phyloP scores from a whole-genome alignment of 2,797 vertebrate species.

The Pipistrellus kuhlii region DNA sequence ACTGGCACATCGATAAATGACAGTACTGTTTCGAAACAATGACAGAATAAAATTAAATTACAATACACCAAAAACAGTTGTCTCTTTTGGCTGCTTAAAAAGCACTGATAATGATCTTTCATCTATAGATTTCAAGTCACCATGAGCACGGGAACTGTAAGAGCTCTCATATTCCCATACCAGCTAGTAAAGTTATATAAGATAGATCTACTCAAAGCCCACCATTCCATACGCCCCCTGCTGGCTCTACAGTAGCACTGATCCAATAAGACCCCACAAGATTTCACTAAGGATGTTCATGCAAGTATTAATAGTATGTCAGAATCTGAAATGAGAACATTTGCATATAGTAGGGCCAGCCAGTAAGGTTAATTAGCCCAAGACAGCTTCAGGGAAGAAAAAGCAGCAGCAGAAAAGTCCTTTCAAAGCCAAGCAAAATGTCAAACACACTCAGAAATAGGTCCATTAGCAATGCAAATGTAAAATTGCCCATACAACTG shows the following conservation, averaged over 20 bases:
- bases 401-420: constrained; percentile 68
- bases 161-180: background rate
- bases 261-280: background rate
- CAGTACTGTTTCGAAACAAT: background rate
- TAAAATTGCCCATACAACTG: constrained; percentile 5
- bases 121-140: constrained; percentile 34
- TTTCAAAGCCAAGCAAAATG: constrained; percentile 81
- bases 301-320: constrained; percentile 48
- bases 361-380: constrained; percentile 79
- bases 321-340: constrained; percentile 71
- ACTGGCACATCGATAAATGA: background rate
- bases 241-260: constrained; percentile 41
- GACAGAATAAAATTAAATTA: constrained; percentile 38
- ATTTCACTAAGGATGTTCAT: constrained; percentile 56
- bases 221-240: constrained; percentile 53
- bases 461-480: constrained; percentile 77
- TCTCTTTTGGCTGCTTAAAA: constrained; percentile 28
- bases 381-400: constrained; percentile 73
- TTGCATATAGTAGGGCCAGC: constrained; percentile 77
- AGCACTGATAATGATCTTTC: background rate
- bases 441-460: constrained; percentile 74
- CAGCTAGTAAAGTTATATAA: background rate
- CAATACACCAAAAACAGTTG: background rate
- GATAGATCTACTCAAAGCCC: background rate
- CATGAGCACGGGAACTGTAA: background rate